Evolutionary conservation across 2,797 vertebrate species (phyloP).

Genomic region (Clarias fuscus): DNA sequence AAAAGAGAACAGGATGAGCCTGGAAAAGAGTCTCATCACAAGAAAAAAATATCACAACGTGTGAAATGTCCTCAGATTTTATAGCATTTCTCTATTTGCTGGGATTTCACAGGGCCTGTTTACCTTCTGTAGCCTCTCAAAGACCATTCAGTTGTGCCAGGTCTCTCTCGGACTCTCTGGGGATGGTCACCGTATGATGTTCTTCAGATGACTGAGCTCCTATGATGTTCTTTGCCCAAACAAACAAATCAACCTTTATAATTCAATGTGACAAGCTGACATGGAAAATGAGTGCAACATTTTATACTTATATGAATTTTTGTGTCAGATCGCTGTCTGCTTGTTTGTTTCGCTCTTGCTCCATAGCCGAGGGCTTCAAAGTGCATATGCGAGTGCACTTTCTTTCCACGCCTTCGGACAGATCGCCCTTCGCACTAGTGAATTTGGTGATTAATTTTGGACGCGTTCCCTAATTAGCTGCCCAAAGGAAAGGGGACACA

Average conservation of each 20-base stretch:
- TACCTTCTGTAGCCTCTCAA: constrained; percentile 16
- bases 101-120: constrained; percentile 45
- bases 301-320: constrained; percentile 97
- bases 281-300: constrained; percentile 98
- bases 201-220: constrained; percentile 88
- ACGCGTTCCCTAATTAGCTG: constrained; percentile 98
- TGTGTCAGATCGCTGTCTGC: constrained; percentile 96
- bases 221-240: constrained; percentile 86
- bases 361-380: constrained; percentile 94
- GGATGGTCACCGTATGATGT: constrained; percentile 85
- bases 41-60: constrained; percentile 26
- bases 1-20: constrained; percentile 40
- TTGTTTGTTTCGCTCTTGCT: constrained; percentile 85
- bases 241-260: constrained; percentile 98
- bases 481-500: constrained; percentile 93
- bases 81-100: constrained; percentile 38
- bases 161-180: constrained; percentile 65
- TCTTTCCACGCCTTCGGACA: constrained; percentile 92
- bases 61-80: constrained; percentile 51
- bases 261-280: constrained; percentile 99
- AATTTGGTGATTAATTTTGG: constrained; percentile 99
- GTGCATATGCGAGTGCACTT: constrained; percentile 81
- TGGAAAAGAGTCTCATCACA: constrained; percentile 42
- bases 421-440: constrained; percentile 98
- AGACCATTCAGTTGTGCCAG: not conserved